Evolutionary conservation across 2,797 vertebrate species (phyloP), one percentile per base, ranked within the genome.

Genomic region (Danionella dracula): DNA sequence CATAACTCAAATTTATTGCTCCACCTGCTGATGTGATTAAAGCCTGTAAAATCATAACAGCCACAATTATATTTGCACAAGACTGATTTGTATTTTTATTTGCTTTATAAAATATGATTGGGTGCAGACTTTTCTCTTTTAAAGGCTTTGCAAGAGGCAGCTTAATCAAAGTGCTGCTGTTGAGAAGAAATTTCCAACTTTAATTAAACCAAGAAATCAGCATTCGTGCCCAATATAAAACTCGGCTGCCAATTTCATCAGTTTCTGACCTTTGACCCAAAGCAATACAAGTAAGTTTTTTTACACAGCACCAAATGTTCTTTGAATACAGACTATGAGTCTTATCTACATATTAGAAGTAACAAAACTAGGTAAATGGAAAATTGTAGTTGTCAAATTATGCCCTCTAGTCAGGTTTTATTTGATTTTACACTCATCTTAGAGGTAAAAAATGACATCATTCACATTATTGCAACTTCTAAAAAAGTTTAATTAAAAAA

Each of bases 121-220:
- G 41, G 12, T 37, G 7, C 19, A 38, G 19, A 55, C 6, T 8
- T n/a, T 16, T 19, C 2, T 8, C 19, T 54, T 17, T 54, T 54
- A 17, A 54, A 34, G 4, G n/a, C 17, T 44, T 17, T 23, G 8
- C 29, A 15, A 62, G 21, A 0, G 7, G 35, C 11, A 63, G 2
- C 37, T 21, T n/a, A 16, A 64, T 51, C 45, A 13, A 17, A 1
- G 7, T 3, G 20, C 37, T 34, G 32, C 35, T 46, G 12, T 35
- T 12, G 32, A 21, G 41, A 50, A 29, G 6, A 32, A 59, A 29
- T 42, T 66, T 11, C 4, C 19, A 57, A 12, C 4, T 58, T 20
- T 58, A 66, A 67, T 67, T 53, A 61, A 69, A 17, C 3, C 50
- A 15, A 13, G n/a, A 13, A 53, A 54, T 58, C n/a, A 2, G 1